Evolutionary conservation across 2,888 invertebrate species (phyloP).

Genomic region (Acrobeloides nanus): DNA sequence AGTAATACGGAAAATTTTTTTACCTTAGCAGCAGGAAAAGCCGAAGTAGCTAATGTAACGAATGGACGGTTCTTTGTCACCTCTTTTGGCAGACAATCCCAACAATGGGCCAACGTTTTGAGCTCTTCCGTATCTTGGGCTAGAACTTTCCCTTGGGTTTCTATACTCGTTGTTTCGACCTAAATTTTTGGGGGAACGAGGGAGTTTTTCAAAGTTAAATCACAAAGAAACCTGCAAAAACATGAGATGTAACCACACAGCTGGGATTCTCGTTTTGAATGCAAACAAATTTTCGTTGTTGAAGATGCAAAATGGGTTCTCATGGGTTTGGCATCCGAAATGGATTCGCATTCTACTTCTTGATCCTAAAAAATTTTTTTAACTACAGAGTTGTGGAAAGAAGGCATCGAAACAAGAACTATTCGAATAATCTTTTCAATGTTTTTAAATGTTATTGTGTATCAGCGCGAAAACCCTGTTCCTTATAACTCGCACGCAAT

Average conservation of each 20-base stretch:
- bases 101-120: slow-evolving; percentile 69
- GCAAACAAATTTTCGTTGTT: slow-evolving; percentile 57
- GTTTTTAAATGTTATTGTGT: too few species aligned
- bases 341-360: slow-evolving; percentile 79
- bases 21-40: slow-evolving; percentile 80
- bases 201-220: slow-evolving; percentile 1
- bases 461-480: too few species aligned
- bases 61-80: slow-evolving; percentile 65
- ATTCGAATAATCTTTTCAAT: slow-evolving; percentile 3
- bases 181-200: slow-evolving; percentile 9
- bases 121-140: slow-evolving; percentile 56
- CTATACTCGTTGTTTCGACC: slow-evolving; percentile 39
- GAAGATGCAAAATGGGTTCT: slow-evolving; percentile 78
- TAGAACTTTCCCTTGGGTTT: slow-evolving; percentile 54
- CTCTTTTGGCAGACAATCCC: slow-evolving; percentile 86
- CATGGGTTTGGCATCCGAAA: slow-evolving; percentile 78
- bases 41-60: slow-evolving; percentile 77
- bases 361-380: slow-evolving; percentile 57
- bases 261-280: slow-evolving; percentile 66
- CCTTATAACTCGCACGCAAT: slow-evolving; percentile 4
- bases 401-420: too few species aligned
- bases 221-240: slow-evolving; percentile 68
- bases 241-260: slow-evolving; percentile 91
- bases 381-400: slow-evolving; percentile 5
- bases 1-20: too few species aligned